Base-by-base conservation (phyloP, 2,888 invertebrate species). In the Thereva nobilitata region DNA sequence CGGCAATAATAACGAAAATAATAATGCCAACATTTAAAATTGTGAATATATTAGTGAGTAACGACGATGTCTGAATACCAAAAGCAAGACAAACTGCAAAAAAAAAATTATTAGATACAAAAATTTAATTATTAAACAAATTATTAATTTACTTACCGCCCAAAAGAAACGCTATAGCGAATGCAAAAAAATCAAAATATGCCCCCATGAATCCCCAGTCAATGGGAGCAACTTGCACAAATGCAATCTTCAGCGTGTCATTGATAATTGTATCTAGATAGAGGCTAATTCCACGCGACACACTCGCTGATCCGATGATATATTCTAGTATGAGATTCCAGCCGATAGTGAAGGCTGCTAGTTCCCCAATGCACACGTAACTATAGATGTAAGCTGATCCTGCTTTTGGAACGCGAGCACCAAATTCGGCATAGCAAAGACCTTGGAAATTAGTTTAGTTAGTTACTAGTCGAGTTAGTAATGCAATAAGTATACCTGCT, bases 381-480 rank as follows among this genome's bases (percentile, higher is more conserved):
- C 91, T 92, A 82, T 95, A 96, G 44, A 91, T 86, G 79, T 95
- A 96, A 0, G 94, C 93, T 0, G 94, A 93, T 0, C 95, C 95
- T 3, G 94, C 93, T 80, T 92, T 89, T 0, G 95, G 95, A 50
- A 94, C 89, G 68, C 90, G 84, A 0, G 93, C 91, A 0, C 94
- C 95, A 37, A 79, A 79, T 67, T 79, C 95, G 1, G 94, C 93
- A 79, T 92, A 95, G 75, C 95, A 95, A 8, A 95, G 80, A 38
- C 90, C 91, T 91, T 23, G 23, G 78, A 40, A 82, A 70, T 68
- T 68, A 73, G 69, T 35, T 8, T 9, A 63, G 12, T 52, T 50
- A 34, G 9, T 42, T 23, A 50, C 41, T 50, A 5, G 9, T 44
- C 42, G 44, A 23, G 9, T 42, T 56, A n/a, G 34, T 41, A 12